These are phyloP conservation scores for Sphaeramia orbicularis DNA, from an alignment of 2,797 vertebrate species.

Conservation along the genomic window DNA sequence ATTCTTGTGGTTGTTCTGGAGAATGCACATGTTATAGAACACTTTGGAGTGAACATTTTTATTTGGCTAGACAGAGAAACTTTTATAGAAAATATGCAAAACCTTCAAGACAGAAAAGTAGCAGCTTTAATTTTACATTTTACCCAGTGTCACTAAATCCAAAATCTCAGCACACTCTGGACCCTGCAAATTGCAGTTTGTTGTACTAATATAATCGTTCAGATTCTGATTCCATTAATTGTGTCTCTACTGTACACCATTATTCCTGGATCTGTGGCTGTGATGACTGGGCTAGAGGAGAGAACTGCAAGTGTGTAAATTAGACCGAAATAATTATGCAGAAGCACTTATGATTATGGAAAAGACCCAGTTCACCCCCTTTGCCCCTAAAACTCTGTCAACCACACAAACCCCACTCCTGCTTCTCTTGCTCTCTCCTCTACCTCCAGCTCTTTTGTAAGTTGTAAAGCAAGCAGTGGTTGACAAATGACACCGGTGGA, in stretches of 20 bases:
- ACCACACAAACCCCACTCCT: constrained; percentile 9
- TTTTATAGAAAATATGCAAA: too few relatives aligned
- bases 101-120: too few relatives aligned
- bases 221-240: too few relatives aligned
- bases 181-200: too few relatives aligned
- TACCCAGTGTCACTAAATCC: too few relatives aligned
- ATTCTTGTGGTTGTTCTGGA: too few relatives aligned
- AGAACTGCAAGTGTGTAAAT: constrained; percentile 2
- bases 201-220: too few relatives aligned
- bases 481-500: constrained; percentile 84
- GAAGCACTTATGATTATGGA: constrained; percentile 44
- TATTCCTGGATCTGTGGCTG: not conserved
- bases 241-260: not conserved
- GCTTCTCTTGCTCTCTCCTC: constrained; percentile 28
- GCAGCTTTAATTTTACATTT: too few relatives aligned
- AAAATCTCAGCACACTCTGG: too few relatives aligned
- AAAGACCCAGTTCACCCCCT: constrained; percentile 24
- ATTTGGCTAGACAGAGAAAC: too few relatives aligned
- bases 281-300: not conserved
- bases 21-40: too few relatives aligned
- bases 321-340: constrained; percentile 47
- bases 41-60: too few relatives aligned
- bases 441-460: constrained; percentile 67
- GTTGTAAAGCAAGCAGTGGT: constrained; percentile 81
- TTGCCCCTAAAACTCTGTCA: constrained; percentile 9